Evolutionary conservation across 2,888 invertebrate species (phyloP).

Genomic region (Leucoptera coffeella): DNA sequence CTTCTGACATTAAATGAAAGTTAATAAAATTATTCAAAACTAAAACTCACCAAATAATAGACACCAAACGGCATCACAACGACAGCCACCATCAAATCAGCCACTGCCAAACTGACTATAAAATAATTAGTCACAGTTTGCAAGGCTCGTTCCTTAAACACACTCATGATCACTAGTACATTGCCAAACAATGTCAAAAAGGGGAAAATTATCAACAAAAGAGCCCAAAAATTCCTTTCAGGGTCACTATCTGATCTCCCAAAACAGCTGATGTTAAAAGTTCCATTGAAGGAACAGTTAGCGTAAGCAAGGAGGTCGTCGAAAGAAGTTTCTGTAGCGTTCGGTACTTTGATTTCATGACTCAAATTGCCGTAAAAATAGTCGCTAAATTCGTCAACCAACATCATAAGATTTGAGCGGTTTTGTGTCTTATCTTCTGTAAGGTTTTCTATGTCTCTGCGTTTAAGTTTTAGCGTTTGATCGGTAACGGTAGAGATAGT

Average conservation of each 20-base stretch:
- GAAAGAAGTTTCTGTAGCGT: no score
- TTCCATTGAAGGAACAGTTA: constrained; percentile 45
- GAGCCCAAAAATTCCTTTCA: constrained; percentile 77
- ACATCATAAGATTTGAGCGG: constrained; percentile 51
- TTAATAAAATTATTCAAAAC: no score
- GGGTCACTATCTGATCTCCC: constrained; percentile 16
- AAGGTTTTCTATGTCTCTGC: no score
- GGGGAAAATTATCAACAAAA: constrained; percentile 84
- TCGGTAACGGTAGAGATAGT: no score
- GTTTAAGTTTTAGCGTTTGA: no score
- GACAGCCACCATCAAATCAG: constrained; percentile 93
- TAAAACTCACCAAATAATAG: constrained; percentile 97
- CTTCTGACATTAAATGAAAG: no score
- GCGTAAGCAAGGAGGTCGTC: no score
- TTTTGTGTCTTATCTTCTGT: no score
- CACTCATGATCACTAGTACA: constrained; percentile 93
- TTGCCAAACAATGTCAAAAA: constrained; percentile 95
- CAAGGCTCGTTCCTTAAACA: constrained; percentile 83
- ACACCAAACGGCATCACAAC: constrained; percentile 99
- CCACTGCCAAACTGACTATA: constrained; percentile 94
- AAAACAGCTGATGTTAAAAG: constrained; percentile 44
- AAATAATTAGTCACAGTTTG: constrained; percentile 99
- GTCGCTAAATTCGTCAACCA: constrained; percentile 74
- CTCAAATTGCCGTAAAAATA: constrained; percentile 63
- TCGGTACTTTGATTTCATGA: constrained; percentile 38